Evolutionary conservation across 2,113 vertebrate species (phyloP).

Genomic region (Vicugna pacos): DNA sequence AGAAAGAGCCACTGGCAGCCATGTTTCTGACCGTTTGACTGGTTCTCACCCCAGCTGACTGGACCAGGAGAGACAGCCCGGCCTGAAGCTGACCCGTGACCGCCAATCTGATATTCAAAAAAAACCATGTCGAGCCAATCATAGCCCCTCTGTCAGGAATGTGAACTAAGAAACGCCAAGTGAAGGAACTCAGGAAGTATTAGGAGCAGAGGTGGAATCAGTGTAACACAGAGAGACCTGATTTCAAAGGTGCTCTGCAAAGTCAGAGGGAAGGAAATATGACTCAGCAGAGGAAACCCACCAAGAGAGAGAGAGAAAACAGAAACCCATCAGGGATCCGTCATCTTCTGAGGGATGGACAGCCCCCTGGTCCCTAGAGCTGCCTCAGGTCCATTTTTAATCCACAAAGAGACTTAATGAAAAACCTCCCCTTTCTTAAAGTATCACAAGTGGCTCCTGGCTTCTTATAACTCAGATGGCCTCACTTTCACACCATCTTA

Average conservation of each 20-base stretch:
- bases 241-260: not conserved
- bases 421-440: conserved; percentile 7
- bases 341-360: not conserved
- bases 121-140: not conserved
- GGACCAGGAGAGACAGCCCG: not conserved
- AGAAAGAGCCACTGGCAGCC: not conserved
- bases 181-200: conserved; percentile 6
- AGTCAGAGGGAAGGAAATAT: not conserved
- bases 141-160: conserved; percentile 6
- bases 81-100: not conserved
- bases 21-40: not conserved
- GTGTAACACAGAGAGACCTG: not conserved
- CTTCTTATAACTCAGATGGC: not conserved
- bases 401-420: not conserved
- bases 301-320: not conserved
- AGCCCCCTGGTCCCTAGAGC: not conserved
- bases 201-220: not conserved
- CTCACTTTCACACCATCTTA: not conserved
- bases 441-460: not conserved
- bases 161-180: not conserved
- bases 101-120: not conserved
- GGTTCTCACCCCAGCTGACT: not conserved
- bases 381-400: not conserved
- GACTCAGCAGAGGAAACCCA: not conserved
- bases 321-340: not conserved